phyloP scores from a whole-genome alignment of 2,113 vertebrate genomes.

The Otus sunia region DNA sequence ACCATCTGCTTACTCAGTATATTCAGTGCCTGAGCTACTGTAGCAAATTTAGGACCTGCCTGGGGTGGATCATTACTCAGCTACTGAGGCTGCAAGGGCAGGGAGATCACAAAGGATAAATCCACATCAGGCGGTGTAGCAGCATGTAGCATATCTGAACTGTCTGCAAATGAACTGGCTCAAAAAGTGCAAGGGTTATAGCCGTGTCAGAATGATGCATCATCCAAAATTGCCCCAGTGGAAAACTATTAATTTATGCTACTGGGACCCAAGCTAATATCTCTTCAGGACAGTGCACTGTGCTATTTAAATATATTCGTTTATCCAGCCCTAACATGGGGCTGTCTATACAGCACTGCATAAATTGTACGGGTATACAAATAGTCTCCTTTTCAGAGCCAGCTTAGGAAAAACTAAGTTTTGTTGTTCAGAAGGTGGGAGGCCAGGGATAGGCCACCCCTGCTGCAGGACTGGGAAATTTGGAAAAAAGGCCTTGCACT shows the following conservation, averaged over 20 bases:
- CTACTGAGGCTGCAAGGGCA: background rate
- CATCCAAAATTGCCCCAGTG: background rate
- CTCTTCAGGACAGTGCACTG: background rate
- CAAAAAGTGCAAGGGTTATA: background rate
- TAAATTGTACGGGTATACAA: background rate
- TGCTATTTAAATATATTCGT: background rate
- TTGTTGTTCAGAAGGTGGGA: background rate
- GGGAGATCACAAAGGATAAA: slow-evolving; percentile 12
- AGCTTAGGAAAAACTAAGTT: background rate
- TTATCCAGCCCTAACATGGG: background rate
- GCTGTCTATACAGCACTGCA: background rate
- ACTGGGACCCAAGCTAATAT: background rate
- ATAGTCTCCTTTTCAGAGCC: background rate
- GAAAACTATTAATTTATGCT: slow-evolving; percentile 20
- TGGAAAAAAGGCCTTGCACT: background rate
- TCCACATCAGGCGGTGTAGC: background rate
- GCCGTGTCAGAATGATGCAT: background rate
- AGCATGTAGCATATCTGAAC: background rate
- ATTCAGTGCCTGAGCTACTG: background rate
- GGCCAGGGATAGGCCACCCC: background rate
- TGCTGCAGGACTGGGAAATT: background rate
- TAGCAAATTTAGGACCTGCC: background rate
- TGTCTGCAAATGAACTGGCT: background rate
- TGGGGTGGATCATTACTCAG: background rate
- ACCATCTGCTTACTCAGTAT: slow-evolving; percentile 2